Evolutionary conservation across 2,113 vertebrate species (phyloP), one percentile per base, ranked within the genome.

Genomic region (Malurus elegans): DNA sequence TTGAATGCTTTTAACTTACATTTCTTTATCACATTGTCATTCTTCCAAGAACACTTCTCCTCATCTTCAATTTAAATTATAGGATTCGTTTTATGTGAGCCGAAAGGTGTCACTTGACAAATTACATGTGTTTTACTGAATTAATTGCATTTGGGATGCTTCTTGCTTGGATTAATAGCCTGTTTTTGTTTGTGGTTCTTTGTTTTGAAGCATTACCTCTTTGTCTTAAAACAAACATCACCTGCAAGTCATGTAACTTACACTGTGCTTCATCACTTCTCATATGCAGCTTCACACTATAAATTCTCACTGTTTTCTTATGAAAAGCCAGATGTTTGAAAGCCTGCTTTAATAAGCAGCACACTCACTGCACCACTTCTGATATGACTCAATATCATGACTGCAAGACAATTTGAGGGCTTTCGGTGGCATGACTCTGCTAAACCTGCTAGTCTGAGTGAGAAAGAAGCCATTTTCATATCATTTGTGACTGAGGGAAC

Each of bases 31-130:
- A 75, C 42, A 19, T 70, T 87, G 57, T 85, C 50, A 61, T 90
- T 94, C 45, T 82, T 92, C 73, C 78, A 85, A 87, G 65, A 82
- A 32, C 25, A 10, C 72, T 72, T 91, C 18, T 50, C 34, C 20
- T 85, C 79, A 62, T 94, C 58, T 91, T 95, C 84, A 79, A 4
- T 94, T 88, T 82, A 79, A 96, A 76, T 70, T 32, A 79, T 73
- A 85, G 38, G 38, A 76, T 82, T 79, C 32, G 56, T 95, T 92
- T 82, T 93, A 79, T 61, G 79, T 57, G 66, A 90, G 58, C 70
- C 14, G 32, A 32, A 95, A 89, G 66, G 91, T 87, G 66, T 91
- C 87, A 79, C 62, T 7, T 94, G 94, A 91, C 71, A 87, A 75
- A 85, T 94, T 58, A 36, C 71, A n/a, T 3, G 34, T 65, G 62